Evolutionary conservation across 2,113 vertebrate species (phyloP), one percentile per base, ranked within the genome.

Genomic region (Apodemus sylvaticus): DNA sequence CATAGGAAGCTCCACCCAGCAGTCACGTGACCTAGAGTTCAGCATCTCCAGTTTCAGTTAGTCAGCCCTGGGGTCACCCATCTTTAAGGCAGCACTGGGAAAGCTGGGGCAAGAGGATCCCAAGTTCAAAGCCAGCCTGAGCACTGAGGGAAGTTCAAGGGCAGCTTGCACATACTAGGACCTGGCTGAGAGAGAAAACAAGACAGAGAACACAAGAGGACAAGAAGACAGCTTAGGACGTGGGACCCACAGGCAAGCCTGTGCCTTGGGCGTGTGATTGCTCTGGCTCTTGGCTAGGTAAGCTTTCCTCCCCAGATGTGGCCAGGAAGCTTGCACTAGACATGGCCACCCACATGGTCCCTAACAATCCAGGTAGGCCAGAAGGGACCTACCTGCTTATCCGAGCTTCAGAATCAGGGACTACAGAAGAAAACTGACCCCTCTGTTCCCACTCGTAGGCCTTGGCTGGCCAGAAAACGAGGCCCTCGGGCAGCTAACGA

Each of bases 281-380:
- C 19, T 36, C 58, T 5, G 0, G 62, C 48, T 12, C 48, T 31
- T 7, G 10, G n/a, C 4, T 1, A 26, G 4, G 45, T 0, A 5
- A 26, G 34, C 19, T 70, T 5, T 73, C 29, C 51, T 42, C 24
- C 1, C 31, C 55, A 34, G 66, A 36, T 20, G 45, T 39, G 4
- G 26, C 88, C 51, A 48, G 58, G 48, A 14, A 20, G 14, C 39
- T 86, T 3, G 14, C 45, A 39, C 42, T 1, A 1, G 31, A 26
- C 39, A 78, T 45, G 2, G 42, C 11, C 31, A 19, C 74, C 19
- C 13, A 11, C 6, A 17, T 8, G 42, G 9, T 34, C 85, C 64
- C 64, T 29, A 11, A 31, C 12, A 53, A 53, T 53, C 8, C 70
- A 51, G 4, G 48, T 1, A 14, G 34, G 55, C 39, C 24, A 39